Evolutionary conservation across 2,113 vertebrate species (phyloP).

Genomic region (Microtus ochrogaster): DNA sequence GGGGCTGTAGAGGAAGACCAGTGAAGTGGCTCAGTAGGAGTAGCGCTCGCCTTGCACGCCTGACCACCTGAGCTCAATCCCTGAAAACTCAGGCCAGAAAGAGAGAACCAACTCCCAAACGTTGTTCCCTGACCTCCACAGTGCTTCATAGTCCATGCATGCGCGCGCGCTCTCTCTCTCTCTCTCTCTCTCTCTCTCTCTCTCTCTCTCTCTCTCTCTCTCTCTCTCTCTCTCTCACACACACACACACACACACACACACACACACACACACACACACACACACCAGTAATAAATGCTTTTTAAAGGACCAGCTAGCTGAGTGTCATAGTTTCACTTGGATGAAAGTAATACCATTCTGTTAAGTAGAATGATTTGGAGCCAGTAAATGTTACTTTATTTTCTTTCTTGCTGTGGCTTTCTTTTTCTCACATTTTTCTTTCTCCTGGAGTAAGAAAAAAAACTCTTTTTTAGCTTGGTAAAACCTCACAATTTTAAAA

Average conservation of each 20-base stretch:
- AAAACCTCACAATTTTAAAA: not conserved
- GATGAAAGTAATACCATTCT: not conserved
- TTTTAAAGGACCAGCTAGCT: not conserved
- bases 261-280: not conserved
- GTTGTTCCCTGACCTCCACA: not conserved
- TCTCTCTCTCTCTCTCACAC: too few relatives aligned
- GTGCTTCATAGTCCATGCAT: not conserved
- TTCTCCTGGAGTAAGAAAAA: not conserved
- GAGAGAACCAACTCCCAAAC: not conserved
- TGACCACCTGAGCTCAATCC: too few relatives aligned
- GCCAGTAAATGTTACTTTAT: not conserved
- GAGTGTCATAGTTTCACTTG: not conserved
- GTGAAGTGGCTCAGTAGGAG: not conserved
- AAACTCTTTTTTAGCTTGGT: not conserved
- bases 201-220: too few relatives aligned
- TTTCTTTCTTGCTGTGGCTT: not conserved
- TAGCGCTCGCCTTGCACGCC: too few relatives aligned
- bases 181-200: too few relatives aligned
- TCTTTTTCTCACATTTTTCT: not conserved
- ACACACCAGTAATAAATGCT: not conserved
- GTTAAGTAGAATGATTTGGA: not conserved
- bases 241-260: too few relatives aligned
- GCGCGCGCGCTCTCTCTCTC: accelerated
- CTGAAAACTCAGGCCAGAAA: not conserved
- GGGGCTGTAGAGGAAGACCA: not conserved